phyloP scores from a whole-genome alignment of 2,888 invertebrate species.

The Gryllus longicercus region DNA sequence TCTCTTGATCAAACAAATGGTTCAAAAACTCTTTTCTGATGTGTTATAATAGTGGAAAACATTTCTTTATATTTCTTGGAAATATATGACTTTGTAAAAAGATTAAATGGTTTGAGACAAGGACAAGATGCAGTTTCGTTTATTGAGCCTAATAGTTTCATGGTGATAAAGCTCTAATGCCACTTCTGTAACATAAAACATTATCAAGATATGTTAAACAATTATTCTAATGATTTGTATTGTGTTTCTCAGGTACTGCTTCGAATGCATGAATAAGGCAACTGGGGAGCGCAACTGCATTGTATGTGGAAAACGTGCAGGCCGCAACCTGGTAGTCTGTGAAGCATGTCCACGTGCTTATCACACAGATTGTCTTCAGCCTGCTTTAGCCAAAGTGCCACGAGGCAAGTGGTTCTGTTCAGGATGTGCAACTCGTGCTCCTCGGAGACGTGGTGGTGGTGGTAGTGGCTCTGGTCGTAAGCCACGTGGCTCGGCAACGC shows the following conservation, averaged over 20 bases:
- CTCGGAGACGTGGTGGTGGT: slow-evolving; percentile 54
- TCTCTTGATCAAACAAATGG: too few species aligned
- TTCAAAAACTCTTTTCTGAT: too few species aligned
- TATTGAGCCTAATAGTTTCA: too few species aligned
- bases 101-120: too few species aligned
- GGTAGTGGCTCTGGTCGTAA: slow-evolving; percentile 46
- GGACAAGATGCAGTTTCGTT: too few species aligned
- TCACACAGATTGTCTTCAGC: slow-evolving; percentile 90
- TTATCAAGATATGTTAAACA: too few species aligned
- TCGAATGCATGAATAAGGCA: slow-evolving; percentile 90
- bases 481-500: slow-evolving; percentile 45
- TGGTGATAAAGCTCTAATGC: too few species aligned
- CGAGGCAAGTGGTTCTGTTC: slow-evolving; percentile 87
- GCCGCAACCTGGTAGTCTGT: slow-evolving; percentile 75
- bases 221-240: background rate
- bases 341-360: slow-evolving; percentile 88
- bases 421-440: slow-evolving; percentile 80
- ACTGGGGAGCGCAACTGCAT: slow-evolving; percentile 91
- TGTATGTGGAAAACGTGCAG: slow-evolving; percentile 77
- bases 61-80: too few species aligned
- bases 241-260: slow-evolving; percentile 73
- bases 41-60: too few species aligned
- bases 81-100: too few species aligned
- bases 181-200: too few species aligned
- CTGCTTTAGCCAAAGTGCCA: slow-evolving; percentile 76